Conservation (phyloP, 2,113 vertebrate genomes). For the Dascyllus trimaculatus region DNA sequence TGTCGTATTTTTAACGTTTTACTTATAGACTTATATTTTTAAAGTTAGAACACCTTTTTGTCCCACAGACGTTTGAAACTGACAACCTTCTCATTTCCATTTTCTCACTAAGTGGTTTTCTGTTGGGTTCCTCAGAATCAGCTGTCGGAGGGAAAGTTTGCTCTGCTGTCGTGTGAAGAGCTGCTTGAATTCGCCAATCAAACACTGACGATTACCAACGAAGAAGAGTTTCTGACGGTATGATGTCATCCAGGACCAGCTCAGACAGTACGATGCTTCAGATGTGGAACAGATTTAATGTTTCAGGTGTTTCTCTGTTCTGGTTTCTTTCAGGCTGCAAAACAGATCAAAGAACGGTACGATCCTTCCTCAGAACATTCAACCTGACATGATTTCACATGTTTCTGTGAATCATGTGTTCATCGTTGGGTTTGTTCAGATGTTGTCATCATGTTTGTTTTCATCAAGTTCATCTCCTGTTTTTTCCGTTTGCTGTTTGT, state of each 20-base stretch:
- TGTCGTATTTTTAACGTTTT: not conserved
- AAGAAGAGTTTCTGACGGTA: slow-evolving; percentile 91
- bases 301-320: not conserved
- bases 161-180: slow-evolving; percentile 91
- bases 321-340: slow-evolving; percentile 88
- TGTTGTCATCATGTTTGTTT: not conserved
- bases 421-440: no score
- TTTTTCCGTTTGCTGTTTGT: not conserved
- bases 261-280: no score
- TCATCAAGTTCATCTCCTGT: no score
- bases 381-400: no score
- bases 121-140: slow-evolving; percentile 84
- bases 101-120: not conserved
- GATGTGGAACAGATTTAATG: no score
- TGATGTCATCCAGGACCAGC: not conserved
- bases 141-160: slow-evolving; percentile 87
- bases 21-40: no score
- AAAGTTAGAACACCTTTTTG: no score
- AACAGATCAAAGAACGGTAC: slow-evolving; percentile 98
- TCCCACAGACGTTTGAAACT: no score
- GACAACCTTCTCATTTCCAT: no score
- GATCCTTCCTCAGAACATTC: no score
- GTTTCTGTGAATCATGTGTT: no score
- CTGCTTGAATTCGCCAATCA: slow-evolving; percentile 90
- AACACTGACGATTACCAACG: slow-evolving; percentile 87